Percentiles rank a stretch among this genome's conserved stretches.
phyloP scores from a whole-genome alignment of 2,113 vertebrate species.

The Pelecanus crispus region DNA sequence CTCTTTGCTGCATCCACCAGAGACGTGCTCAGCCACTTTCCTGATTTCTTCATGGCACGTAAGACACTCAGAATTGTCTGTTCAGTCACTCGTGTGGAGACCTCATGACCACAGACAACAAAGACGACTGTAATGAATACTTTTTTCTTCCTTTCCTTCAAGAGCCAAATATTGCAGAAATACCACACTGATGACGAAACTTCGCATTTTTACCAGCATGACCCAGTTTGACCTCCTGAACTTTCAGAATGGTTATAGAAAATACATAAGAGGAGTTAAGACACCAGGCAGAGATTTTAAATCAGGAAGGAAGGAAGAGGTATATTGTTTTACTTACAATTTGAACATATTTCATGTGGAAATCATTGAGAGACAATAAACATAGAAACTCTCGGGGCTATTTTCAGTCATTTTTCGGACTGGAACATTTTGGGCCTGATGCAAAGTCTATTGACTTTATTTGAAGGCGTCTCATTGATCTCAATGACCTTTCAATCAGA shows the following conservation, averaged over 20 bases:
- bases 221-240: neutral
- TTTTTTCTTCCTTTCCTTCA: neutral
- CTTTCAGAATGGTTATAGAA: neutral
- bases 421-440: neutral
- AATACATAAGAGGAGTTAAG: neutral
- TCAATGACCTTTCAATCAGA: neutral
- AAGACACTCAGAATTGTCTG: neutral
- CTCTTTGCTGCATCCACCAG: neutral
- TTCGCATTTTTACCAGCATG: neutral
- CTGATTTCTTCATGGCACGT: neutral
- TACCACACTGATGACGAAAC: neutral
- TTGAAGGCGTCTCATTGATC: neutral
- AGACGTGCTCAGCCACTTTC: neutral
- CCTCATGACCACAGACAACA: neutral
- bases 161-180: neutral
- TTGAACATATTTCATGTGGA: neutral
- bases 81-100: neutral
- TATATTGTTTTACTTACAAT: neutral
- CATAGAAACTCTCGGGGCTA: neutral
- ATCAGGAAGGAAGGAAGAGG: neutral
- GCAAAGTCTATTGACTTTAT: neutral
- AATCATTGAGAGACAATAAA: neutral
- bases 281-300: neutral
- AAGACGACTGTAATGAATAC: neutral
- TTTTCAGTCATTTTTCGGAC: neutral